Conservation (phyloP, 2,113 vertebrate genomes). For the Hippocampus abdominalis region DNA sequence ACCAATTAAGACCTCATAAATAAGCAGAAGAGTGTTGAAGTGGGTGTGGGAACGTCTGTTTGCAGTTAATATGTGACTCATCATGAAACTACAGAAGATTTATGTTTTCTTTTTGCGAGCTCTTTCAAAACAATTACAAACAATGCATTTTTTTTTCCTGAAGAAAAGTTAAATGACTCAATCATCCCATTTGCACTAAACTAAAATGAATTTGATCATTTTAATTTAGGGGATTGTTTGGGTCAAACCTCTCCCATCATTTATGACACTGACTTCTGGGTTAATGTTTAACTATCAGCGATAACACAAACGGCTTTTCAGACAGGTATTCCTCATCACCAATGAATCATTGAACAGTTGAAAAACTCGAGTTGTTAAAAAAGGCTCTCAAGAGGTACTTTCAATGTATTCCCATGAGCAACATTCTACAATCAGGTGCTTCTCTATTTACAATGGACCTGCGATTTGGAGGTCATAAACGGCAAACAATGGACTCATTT, state of each 20-base stretch:
- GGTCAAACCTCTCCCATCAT: neutral
- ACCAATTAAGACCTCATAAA: slow-evolving; percentile 55
- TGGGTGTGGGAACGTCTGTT: neutral
- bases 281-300: neutral
- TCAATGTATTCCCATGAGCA: neutral
- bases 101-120: neutral
- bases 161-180: slow-evolving; percentile 6
- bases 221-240: neutral
- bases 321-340: neutral
- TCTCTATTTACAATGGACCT: neutral
- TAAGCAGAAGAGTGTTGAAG: slow-evolving; percentile 8
- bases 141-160: slow-evolving; percentile 26
- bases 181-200: slow-evolving; percentile 8
- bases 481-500: neutral
- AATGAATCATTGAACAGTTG: neutral
- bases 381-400: neutral
- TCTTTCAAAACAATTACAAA: neutral
- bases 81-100: neutral
- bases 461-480: neutral
- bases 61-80: neutral
- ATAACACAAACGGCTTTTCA: neutral
- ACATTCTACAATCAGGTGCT: neutral
- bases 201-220: slow-evolving; percentile 20
- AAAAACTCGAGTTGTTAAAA: neutral
- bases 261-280: slow-evolving; percentile 1